Evolutionary conservation across 2,888 invertebrate species (phyloP), one percentile per base, ranked within the genome.

Genomic region (Lycocerus yunnanus): DNA sequence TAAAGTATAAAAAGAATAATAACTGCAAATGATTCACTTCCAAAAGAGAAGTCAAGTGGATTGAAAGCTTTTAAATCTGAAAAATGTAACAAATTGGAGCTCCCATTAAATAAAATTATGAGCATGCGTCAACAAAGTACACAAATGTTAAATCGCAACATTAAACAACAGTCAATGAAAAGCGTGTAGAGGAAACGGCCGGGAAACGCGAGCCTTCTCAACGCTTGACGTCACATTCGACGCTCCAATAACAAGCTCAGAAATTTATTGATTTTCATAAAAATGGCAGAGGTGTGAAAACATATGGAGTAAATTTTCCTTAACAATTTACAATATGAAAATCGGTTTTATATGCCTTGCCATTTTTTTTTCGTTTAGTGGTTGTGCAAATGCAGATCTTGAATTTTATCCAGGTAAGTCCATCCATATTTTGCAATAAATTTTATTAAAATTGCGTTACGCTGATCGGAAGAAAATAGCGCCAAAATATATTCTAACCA

Each of bases 231-330:
- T 84, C 79, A 77, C 75, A 70, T 70, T 76, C 79, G 78, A 67
- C 75, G 75, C 77, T 76, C 84, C 85, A 84, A 85, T 86, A 83
- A 84, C 82, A 84, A 81, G 82, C 80, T 78, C 79, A 81, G 82
- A 78, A 81, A 78, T 79, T 77, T 86, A 86, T 86, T 84, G 86
- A 86, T 86, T 83, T 43, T 82, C 68, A 79, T 78, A 80, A 86
- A 86, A 81, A 86, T 86, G 86, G 86, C 84, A 81, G 83, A 82
- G 77, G 78, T 80, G 82, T 83, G 83, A 84, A 83, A 86, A 84
- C 86, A 86, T 86, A 87, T 87, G 86, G 86, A 84, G 82, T 84
- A 81, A 84, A 82, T 77, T 81, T 76, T 76, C 76, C 77, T 80
- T 78, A 76, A 76, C 80, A 73, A 58, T 66, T 65, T 81, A 80